Evolutionary conservation across 1,140 invertebrate species (phyloP).

Genomic region (Nasonia giraulti): DNA sequence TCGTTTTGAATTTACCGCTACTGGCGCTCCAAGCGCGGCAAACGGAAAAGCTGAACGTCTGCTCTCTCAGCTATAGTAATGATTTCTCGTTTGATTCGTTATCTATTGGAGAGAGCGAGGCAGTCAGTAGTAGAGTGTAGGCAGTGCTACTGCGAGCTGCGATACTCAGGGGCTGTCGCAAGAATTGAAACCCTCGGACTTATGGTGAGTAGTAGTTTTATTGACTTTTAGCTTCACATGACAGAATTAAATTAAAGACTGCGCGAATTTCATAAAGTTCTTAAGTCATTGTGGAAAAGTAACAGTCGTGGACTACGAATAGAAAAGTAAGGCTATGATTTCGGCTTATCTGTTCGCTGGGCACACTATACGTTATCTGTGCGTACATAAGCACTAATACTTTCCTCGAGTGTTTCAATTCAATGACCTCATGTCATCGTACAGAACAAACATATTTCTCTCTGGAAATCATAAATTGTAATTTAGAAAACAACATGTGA

Average conservation of each 20-base stretch:
- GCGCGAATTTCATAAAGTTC: neutral
- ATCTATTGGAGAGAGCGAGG: neutral
- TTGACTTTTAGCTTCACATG: neutral
- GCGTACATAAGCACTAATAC: neutral
- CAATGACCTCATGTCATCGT: neutral
- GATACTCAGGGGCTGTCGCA: neutral
- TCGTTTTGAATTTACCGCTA: conserved; percentile 38
- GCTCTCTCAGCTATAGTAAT: neutral
- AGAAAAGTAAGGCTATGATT: conserved; percentile 4
- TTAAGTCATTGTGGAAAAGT: neutral
- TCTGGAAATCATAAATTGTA: neutral
- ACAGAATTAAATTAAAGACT: neutral
- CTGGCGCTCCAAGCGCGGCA: conserved; percentile 6
- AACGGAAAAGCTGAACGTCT: neutral
- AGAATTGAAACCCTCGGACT: neutral
- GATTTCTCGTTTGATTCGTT: neutral
- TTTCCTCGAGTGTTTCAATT: neutral
- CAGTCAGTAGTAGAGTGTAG: neutral
- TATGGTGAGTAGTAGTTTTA: conserved; percentile 26
- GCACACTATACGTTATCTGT: neutral
- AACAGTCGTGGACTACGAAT: neutral
- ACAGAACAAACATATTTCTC: neutral
- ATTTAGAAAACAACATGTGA: neutral
- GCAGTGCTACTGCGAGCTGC: neutral
- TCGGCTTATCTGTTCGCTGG: neutral